phyloP scores from a whole-genome alignment of 2,797 vertebrate genomes.

The Tragopan temminckii region DNA sequence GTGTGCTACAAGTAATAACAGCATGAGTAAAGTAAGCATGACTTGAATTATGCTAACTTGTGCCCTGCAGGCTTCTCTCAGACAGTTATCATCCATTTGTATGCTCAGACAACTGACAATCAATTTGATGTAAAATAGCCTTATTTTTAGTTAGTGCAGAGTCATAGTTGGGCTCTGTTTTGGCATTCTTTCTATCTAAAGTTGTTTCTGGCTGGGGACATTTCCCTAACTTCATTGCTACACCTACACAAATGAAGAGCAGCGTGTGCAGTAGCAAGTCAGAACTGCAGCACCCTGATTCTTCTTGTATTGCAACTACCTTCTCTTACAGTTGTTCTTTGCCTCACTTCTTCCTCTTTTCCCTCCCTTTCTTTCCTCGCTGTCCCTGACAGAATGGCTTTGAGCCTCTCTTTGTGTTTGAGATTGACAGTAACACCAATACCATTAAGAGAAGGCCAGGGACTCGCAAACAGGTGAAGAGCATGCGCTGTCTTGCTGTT shows the following conservation, averaged over 20 bases:
- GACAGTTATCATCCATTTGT: neutral
- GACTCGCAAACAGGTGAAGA: constrained; percentile 84
- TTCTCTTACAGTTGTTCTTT: constrained; percentile 5
- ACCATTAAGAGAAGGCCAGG: constrained; percentile 86
- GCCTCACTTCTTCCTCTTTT: constrained; percentile 64
- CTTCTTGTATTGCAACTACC: neutral
- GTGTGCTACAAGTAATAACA: neutral
- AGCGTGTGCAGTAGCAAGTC: neutral
- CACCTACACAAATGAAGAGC: neutral
- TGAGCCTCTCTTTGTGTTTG: constrained; percentile 85
- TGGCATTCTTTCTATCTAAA: neutral
- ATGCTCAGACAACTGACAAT: neutral
- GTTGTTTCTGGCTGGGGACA: neutral
- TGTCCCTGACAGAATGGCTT: constrained; percentile 82
- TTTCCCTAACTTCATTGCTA: neutral
- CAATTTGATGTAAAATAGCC: neutral
- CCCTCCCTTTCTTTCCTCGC: constrained; percentile 55
- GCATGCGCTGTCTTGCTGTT: constrained; percentile 58
- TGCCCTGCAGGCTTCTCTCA: neutral
- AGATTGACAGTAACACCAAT: constrained; percentile 85
- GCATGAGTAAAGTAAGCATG: constrained; percentile 27
- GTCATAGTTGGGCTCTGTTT: constrained; percentile 7
- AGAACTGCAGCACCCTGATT: neutral
- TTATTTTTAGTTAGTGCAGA: constrained; percentile 24
- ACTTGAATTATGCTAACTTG: neutral